Percentiles rank a stretch among this genome's conserved stretches.
These are phyloP conservation scores for Pseudomyrmex sp. DNA, from an alignment of 1,140 invertebrate genomes.

Conservation along the genomic window DNA sequence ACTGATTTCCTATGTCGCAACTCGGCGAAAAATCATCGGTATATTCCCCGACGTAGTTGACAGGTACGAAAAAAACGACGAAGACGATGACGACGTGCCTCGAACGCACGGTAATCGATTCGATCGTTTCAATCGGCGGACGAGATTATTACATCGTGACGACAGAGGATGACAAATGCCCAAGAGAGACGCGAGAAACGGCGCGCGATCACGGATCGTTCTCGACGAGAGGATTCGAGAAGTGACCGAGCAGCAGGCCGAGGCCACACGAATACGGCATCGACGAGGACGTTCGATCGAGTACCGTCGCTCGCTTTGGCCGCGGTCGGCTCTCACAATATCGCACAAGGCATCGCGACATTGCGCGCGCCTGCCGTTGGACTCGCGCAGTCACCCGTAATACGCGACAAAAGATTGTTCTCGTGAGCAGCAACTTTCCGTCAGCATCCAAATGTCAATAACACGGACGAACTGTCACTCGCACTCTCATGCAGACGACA, in stretches of 20 bases:
- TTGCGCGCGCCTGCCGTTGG: background rate
- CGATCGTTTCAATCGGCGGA: background rate
- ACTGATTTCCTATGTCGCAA: too few relatives aligned
- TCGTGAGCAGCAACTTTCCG: background rate
- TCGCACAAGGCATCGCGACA: slow-evolving; percentile 15
- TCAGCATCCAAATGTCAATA: background rate
- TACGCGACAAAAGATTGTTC: background rate
- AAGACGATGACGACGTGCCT: background rate
- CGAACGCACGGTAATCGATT: slow-evolving; percentile 7
- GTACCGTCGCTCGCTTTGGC: slow-evolving; percentile 2
- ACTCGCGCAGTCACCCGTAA: background rate
- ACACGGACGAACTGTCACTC: slow-evolving; percentile 76
- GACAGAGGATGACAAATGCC: background rate
- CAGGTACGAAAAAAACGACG: background rate
- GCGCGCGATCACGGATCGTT: background rate
- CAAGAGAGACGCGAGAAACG: background rate
- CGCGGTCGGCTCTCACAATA: slow-evolving; percentile 2
- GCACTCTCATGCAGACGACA: slow-evolving; percentile 75
- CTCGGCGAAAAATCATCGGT: too few relatives aligned
- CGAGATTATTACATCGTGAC: background rate
- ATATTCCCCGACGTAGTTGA: too few relatives aligned
- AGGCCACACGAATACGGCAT: background rate
- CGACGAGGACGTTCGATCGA: slow-evolving; percentile 39
- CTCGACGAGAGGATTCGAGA: background rate
- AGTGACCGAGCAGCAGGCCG: background rate